Conservation (phyloP, 2,888 invertebrate genomes). For the Frankliniella fusca region DNA sequence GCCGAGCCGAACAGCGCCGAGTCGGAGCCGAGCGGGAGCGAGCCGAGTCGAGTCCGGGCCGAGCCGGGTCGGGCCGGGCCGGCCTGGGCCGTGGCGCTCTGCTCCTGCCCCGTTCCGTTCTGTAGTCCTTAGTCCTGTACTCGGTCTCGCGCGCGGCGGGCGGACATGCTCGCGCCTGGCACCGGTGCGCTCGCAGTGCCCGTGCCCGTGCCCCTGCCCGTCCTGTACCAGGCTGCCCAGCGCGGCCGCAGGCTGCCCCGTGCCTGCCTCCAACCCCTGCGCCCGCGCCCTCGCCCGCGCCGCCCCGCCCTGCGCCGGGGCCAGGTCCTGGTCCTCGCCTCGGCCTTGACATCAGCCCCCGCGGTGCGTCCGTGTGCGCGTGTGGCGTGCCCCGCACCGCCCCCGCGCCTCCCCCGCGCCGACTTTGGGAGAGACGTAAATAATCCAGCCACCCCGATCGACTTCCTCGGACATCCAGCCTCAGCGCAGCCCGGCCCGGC, state of each 20-base stretch:
- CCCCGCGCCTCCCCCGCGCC: not conserved
- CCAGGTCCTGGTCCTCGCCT: not conserved
- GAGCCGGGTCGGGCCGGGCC: not conserved
- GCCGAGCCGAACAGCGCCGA: not conserved
- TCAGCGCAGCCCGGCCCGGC: not conserved
- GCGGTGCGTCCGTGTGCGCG: not conserved
- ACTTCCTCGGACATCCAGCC: not conserved
- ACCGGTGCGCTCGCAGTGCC: not conserved
- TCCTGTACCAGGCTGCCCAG: not conserved
- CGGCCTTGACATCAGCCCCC: not conserved
- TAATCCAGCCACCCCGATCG: not conserved
- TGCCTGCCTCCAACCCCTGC: too few species aligned
- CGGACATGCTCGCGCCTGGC: slow-evolving; percentile 12
- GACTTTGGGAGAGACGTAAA: not conserved
- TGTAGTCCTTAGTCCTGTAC: too few species aligned
- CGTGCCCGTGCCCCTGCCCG: not conserved
- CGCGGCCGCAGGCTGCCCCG: not conserved
- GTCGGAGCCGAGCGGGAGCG: slow-evolving; percentile 29
- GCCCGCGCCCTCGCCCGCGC: not conserved
- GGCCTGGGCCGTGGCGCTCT: not conserved
- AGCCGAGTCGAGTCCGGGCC: too few species aligned
- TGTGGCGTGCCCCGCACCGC: not conserved
- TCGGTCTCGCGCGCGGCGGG: not conserved
- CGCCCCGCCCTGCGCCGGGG: not conserved
- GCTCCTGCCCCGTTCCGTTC: not conserved